Conservation (phyloP, 2,113 vertebrate species). For the Thryonomys swinderianus region DNA sequence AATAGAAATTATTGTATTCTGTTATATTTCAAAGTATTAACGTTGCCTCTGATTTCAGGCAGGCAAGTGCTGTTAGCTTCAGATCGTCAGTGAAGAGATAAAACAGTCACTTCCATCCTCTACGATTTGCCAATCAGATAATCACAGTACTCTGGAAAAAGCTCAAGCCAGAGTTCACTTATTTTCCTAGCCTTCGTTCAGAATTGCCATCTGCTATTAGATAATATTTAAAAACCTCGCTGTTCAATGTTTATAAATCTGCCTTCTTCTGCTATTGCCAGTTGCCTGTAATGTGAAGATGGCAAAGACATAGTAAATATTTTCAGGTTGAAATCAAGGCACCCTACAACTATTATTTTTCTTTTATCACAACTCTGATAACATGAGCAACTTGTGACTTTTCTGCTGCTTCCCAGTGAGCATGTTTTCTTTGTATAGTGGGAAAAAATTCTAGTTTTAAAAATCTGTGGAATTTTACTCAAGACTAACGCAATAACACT, state of each 20-base stretch:
- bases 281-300: neutral
- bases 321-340: slow-evolving; percentile 39
- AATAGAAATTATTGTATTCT: neutral
- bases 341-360: neutral
- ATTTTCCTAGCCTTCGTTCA: neutral
- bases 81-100: neutral
- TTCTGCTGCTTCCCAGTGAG: neutral
- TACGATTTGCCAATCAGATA: neutral
- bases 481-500: neutral
- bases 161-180: neutral
- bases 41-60: neutral
- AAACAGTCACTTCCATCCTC: neutral
- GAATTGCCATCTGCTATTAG: neutral
- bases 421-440: neutral
- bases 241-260: neutral
- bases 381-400: neutral
- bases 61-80: neutral
- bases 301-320: neutral
- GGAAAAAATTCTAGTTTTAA: neutral
- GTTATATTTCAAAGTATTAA: neutral
- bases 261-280: neutral
- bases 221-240: neutral
- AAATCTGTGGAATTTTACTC: neutral
- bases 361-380: neutral
- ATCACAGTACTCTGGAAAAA: slow-evolving; percentile 2